Percentiles rank a stretch among this genome's conserved stretches.
These are phyloP conservation scores for Oryzias dopingdopingensis DNA, from an alignment of 2,797 vertebrate genomes.

Conservation along the genomic window DNA sequence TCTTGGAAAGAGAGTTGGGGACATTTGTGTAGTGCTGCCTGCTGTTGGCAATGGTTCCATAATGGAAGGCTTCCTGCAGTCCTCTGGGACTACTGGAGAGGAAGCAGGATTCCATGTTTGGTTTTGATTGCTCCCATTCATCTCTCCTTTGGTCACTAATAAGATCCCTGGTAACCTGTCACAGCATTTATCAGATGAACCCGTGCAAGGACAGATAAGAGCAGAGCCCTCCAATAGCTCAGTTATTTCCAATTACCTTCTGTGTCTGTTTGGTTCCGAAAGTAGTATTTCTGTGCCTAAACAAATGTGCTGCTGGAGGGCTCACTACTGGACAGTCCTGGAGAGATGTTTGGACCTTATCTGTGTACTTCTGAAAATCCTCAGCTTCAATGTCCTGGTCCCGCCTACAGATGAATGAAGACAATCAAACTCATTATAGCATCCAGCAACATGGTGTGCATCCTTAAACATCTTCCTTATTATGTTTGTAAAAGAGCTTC, in stretches of 20 bases:
- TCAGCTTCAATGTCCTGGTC: conserved; percentile 93
- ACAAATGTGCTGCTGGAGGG: conserved; percentile 79
- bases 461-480: neutral
- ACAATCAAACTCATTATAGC: no score
- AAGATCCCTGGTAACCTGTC: conserved; percentile 80
- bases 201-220: neutral
- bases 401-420: conserved; percentile 69
- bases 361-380: conserved; percentile 92
- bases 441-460: conserved; percentile 11
- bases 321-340: conserved; percentile 89
- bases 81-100: conserved; percentile 79
- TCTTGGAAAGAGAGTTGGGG: conserved; percentile 80
- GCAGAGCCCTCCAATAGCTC: neutral
- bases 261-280: conserved; percentile 79
- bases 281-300: conserved; percentile 76
- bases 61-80: conserved; percentile 78
- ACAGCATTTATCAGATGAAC: conserved; percentile 14
- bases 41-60: conserved; percentile 87
- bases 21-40: conserved; percentile 85
- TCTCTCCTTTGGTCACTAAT: conserved; percentile 71
- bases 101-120: conserved; percentile 74
- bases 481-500: no score
- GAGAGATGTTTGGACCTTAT: conserved; percentile 86
- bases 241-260: conserved; percentile 73
- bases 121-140: conserved; percentile 55